These are phyloP conservation scores for Globia sparganii DNA, from an alignment of 2,888 invertebrate genomes.

Conservation along the genomic window DNA sequence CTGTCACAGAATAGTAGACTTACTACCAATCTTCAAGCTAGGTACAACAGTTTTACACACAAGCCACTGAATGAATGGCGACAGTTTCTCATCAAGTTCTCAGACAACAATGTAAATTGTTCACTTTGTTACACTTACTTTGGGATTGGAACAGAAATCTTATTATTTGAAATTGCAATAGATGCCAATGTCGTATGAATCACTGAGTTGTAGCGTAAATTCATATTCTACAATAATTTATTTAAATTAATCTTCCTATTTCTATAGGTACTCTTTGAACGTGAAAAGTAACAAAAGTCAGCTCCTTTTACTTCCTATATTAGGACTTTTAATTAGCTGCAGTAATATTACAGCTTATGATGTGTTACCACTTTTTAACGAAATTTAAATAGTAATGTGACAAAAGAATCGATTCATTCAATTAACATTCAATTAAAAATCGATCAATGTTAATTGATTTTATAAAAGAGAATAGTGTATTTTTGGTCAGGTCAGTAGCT, in stretches of 20 bases:
- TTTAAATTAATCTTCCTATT: background rate
- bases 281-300: background rate
- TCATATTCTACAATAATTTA: background rate
- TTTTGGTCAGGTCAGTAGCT: too few species aligned
- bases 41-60: background rate
- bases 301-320: background rate
- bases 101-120: slow-evolving; percentile 21
- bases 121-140: background rate
- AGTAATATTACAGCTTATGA: too few species aligned
- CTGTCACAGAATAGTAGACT: too few species aligned
- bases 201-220: background rate
- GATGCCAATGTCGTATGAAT: background rate
- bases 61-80: slow-evolving; percentile 11
- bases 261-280: too few species aligned
- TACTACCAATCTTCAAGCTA: background rate
- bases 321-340: too few species aligned
- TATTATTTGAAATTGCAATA: background rate
- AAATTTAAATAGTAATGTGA: too few species aligned
- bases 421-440: too few species aligned
- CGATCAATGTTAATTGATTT: too few species aligned
- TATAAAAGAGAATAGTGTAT: too few species aligned
- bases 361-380: too few species aligned
- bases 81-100: slow-evolving; percentile 23
- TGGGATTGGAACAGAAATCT: background rate
- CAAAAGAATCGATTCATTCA: too few species aligned